Percentiles rank a stretch among this genome's conserved stretches.
phyloP scores from a whole-genome alignment of 1,140 invertebrate genomes.

The Papilio machaon region DNA sequence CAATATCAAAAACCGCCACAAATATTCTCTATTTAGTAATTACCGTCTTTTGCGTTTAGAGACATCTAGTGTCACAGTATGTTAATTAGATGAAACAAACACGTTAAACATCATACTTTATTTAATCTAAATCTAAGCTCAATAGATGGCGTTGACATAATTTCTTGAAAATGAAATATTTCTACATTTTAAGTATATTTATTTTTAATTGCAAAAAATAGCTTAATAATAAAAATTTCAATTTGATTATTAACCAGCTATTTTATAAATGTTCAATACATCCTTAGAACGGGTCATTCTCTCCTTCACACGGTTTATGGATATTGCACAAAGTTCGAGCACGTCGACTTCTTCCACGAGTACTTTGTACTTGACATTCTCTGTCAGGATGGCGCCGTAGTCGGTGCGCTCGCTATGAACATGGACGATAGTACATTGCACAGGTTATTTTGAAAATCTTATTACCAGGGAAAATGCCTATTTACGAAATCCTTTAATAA shows the following conservation, averaged over 20 bases:
- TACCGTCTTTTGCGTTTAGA: neutral
- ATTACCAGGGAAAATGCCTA: neutral
- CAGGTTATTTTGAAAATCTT: slow-evolving; percentile 80
- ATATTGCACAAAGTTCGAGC: slow-evolving; percentile 96
- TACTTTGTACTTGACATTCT: slow-evolving; percentile 98
- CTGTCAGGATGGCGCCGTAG: slow-evolving; percentile 94
- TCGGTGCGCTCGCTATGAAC: slow-evolving; percentile 97
- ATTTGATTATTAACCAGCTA: neutral
- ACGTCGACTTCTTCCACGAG: slow-evolving; percentile 98
- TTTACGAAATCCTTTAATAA: too few relatives aligned
- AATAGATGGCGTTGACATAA: neutral
- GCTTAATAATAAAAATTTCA: neutral
- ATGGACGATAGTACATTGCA: slow-evolving; percentile 98
- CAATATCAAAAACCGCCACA: neutral
- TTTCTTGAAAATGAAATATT: neutral
- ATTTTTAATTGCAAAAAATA: neutral
- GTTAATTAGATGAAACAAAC: neutral
- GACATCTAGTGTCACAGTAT: neutral
- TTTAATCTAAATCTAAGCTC: neutral
- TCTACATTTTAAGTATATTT: neutral
- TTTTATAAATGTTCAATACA: neutral
- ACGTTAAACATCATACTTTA: neutral
- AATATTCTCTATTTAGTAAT: neutral
- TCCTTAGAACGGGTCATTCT: slow-evolving; percentile 95
- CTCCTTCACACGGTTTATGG: slow-evolving; percentile 98